phyloP scores from a whole-genome alignment of 2,113 vertebrate species.

The Antechinus flavipes region DNA sequence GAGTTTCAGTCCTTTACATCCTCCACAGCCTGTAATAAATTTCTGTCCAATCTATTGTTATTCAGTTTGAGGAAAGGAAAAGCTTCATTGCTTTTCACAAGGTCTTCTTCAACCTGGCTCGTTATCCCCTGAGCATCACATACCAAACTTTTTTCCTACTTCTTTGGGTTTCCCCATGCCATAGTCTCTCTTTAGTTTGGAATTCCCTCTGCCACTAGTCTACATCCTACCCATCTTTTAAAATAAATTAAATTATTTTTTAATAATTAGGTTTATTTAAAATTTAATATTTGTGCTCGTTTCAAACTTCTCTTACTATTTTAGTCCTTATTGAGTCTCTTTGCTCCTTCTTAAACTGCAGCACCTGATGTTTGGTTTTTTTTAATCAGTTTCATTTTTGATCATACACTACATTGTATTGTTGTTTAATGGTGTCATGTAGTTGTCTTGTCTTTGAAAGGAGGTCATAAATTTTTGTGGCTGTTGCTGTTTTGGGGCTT shows the following conservation, averaged over 20 bases:
- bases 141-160: neutral
- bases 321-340: neutral
- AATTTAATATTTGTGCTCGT: neutral
- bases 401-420: neutral
- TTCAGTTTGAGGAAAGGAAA: neutral
- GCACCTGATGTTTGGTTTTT: neutral
- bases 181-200: neutral
- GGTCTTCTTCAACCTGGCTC: neutral
- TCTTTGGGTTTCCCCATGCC: neutral
- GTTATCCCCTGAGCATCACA: neutral
- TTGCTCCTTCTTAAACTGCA: neutral
- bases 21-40: neutral
- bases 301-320: neutral
- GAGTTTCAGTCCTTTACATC: no score
- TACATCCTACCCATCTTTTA: neutral
- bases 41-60: neutral
- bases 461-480: neutral
- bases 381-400: neutral
- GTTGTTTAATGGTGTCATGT: neutral
- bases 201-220: neutral
- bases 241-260: neutral
- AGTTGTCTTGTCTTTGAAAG: neutral
- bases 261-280: neutral
- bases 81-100: neutral
- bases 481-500: neutral